These are phyloP conservation scores for Antennarius maculatus DNA, from an alignment of 2,797 vertebrate species.

Conservation along the genomic window DNA sequence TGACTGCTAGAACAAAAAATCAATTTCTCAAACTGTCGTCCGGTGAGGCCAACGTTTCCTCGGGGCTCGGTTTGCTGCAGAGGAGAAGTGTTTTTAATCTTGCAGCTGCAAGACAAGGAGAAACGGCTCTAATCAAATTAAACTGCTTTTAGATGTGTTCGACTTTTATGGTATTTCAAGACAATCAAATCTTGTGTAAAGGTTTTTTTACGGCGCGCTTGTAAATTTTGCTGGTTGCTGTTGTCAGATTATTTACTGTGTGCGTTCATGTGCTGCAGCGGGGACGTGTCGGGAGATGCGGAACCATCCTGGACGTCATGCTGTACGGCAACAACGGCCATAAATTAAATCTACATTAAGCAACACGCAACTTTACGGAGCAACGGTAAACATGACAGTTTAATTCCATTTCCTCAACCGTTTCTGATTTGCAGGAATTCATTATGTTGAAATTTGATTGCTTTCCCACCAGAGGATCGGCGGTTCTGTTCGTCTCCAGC, in stretches of 20 bases:
- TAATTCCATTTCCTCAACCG: constrained; percentile 37
- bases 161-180: constrained; percentile 61
- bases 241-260: constrained; percentile 45
- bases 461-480: constrained; percentile 51
- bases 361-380: constrained; percentile 22
- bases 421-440: constrained; percentile 36
- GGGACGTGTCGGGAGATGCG: constrained; percentile 9
- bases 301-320: not conserved
- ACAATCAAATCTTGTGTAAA: constrained; percentile 58
- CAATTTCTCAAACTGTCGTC: too few relatives aligned
- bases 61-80: too few relatives aligned
- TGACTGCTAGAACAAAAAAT: too few relatives aligned
- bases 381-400: constrained; percentile 15
- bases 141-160: constrained; percentile 74
- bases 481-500: constrained; percentile 67
- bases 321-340: not conserved
- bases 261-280: constrained; percentile 21
- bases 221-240: constrained; percentile 50
- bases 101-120: constrained; percentile 23
- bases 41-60: too few relatives aligned
- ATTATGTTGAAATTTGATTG: constrained; percentile 62
- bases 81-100: not conserved
- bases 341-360: constrained; percentile 13
- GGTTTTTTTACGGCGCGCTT: constrained; percentile 49
- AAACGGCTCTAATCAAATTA: constrained; percentile 53